phyloP scores from a whole-genome alignment of 2,888 invertebrate species.

The Trypoxylon attenuatum region DNA sequence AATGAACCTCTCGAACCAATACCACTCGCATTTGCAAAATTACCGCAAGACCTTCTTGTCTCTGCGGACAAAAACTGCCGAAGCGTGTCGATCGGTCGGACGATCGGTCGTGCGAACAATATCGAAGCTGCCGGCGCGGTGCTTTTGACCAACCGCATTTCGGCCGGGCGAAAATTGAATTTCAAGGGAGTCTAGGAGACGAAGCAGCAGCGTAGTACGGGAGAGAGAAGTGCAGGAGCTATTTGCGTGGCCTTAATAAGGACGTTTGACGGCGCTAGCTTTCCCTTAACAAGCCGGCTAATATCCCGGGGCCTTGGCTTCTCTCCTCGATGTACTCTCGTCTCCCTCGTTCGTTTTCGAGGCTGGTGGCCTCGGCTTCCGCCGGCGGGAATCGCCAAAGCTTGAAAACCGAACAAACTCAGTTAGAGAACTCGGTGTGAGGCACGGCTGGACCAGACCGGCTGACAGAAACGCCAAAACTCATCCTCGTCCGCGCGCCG shows the following conservation, averaged over 20 bases:
- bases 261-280: constrained; percentile 66
- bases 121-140: constrained; percentile 47
- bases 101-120: constrained; percentile 39
- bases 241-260: constrained; percentile 68
- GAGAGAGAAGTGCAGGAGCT: constrained; percentile 50
- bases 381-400: constrained; percentile 63
- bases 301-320: constrained; percentile 63
- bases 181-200: constrained; percentile 48
- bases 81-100: constrained; percentile 20
- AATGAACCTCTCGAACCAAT: too few relatives aligned
- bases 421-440: constrained; percentile 66
- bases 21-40: too few relatives aligned
- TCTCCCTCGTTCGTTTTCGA: constrained; percentile 12
- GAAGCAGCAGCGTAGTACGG: too few relatives aligned
- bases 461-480: constrained; percentile 35
- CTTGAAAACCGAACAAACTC: constrained; percentile 72
- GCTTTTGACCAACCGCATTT: constrained; percentile 63
- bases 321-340: constrained; percentile 29
- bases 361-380: constrained; percentile 25
- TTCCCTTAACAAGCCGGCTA: constrained; percentile 69
- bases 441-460: constrained; percentile 29
- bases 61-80: constrained; percentile 31
- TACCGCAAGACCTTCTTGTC: too few relatives aligned
- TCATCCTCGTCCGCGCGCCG: constrained; percentile 15
- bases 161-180: constrained; percentile 64